Base-by-base conservation (phyloP, 1,140 invertebrate species). In the Saccostrea glomerata region DNA sequence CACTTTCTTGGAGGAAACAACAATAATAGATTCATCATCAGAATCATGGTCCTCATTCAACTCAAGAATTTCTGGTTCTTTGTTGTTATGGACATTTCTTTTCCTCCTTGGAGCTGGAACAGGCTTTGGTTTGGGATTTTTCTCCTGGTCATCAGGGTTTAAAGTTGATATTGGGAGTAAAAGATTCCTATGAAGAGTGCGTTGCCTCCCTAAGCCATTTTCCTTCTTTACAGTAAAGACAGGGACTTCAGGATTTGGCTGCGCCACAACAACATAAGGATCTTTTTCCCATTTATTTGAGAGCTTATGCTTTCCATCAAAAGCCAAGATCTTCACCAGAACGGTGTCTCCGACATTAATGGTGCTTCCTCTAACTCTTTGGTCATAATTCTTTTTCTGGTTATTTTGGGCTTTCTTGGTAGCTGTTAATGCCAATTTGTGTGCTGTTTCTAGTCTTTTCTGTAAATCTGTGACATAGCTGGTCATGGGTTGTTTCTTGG, bases 171-270 rank as follows among this genome's bases (percentile, higher is more conserved):
- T 56, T 7, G 89, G 90, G 11, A 91, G 60, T n/a, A 90, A 60
- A 12, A 87, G 36, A 86, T 91, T 90, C 63, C 87, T 84, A 54
- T 91, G 90, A 7, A 91, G 60, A 6, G 58, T 88, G 54, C 70
- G 25, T 82, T 63, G 60, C n/a, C 66, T 63, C 25, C 85, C 82
- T 73, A 56, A 15, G 11, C 66, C 86, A 85, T 83, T 58, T 56
- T 88, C 89, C 30, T 87, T 90, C 17, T 58, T 15, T 23, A 90
- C 87, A n/a, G 56, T 47, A 85, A 73, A 91, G n/a, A 91, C 89
- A 25, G 89, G 87, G 23, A 91, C 86, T 15, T 88, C 83, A n/a
- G 58, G 25, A 85, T 91, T 89, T 77, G 90, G 82, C 56, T 90
- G 83, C 30, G 30, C 30, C 23, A 86, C 11, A 25, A 58, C 56